Evolutionary conservation across 2,888 invertebrate species (phyloP).

Genomic region (Linyphia triangularis): DNA sequence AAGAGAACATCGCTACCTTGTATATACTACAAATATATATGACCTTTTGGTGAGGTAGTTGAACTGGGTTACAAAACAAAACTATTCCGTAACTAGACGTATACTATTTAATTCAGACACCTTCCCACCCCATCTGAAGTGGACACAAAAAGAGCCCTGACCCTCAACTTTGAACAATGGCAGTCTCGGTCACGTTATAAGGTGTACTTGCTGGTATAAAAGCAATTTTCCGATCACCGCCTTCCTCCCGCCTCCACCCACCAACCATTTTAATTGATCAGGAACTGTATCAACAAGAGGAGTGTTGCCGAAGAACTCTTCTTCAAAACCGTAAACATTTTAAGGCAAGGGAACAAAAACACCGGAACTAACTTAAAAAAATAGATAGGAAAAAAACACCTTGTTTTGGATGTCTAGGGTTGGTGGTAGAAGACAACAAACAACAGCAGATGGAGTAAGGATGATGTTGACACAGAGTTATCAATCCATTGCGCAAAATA

Average conservation of each 20-base stretch:
- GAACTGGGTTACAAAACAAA: no score
- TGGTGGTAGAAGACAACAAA: constrained; percentile 35
- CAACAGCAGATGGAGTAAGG: constrained; percentile 71
- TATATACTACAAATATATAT: no score
- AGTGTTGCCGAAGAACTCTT: neutral
- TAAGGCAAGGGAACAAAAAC: constrained; percentile 55
- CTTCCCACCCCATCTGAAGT: no score
- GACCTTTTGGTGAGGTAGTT: no score
- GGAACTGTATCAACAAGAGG: neutral
- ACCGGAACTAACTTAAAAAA: constrained; percentile 67
- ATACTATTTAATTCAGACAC: no score
- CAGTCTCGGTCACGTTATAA: no score
- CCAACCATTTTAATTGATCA: constrained; percentile 23
- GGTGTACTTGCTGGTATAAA: no score
- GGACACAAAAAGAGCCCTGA: no score
- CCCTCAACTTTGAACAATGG: no score
- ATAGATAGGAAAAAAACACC: constrained; percentile 25
- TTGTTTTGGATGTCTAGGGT: constrained; percentile 55
- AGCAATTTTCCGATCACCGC: neutral
- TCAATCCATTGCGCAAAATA: constrained; percentile 74
- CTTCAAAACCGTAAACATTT: constrained; percentile 53
- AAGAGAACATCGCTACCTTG: no score
- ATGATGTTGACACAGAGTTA: constrained; percentile 73
- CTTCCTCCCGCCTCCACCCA: neutral
- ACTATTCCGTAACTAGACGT: no score